phyloP scores from a whole-genome alignment of 2,797 vertebrate genomes.

The Meda fulgida region DNA sequence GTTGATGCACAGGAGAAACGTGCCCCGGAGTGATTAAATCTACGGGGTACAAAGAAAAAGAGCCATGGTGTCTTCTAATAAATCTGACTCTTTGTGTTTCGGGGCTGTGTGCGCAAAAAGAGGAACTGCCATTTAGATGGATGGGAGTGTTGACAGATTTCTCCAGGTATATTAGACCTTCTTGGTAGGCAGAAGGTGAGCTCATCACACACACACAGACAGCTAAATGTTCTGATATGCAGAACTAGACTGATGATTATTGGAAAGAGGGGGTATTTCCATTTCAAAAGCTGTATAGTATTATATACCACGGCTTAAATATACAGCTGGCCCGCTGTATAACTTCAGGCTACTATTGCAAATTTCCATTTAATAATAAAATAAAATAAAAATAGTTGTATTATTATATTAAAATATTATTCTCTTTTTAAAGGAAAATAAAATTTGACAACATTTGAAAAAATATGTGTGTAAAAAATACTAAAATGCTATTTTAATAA shows the following conservation, averaged over 20 bases:
- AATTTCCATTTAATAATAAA: not conserved
- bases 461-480: not conserved
- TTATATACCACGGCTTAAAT: not conserved
- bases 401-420: not conserved
- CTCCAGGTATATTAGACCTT: slow-evolving; percentile 9
- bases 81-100: not conserved
- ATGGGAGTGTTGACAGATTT: slow-evolving; percentile 4
- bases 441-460: not conserved
- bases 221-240: not conserved
- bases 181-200: slow-evolving; percentile 12
- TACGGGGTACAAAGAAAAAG: not conserved
- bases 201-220: not conserved
- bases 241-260: not conserved
- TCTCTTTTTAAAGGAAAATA: not conserved
- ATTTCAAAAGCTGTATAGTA: not conserved
- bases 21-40: not conserved
- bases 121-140: slow-evolving; percentile 21
- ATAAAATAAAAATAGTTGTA: too few relatives aligned
- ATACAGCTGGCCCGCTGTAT: not conserved
- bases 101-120: not conserved
- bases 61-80: not conserved
- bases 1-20: slow-evolving; percentile 5
- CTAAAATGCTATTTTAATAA: not conserved
- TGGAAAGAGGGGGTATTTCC: not conserved
- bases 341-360: not conserved